These are phyloP conservation scores for Paramisgurnus dabryanus DNA, from an alignment of 2,113 vertebrate genomes.

Conservation along the genomic window DNA sequence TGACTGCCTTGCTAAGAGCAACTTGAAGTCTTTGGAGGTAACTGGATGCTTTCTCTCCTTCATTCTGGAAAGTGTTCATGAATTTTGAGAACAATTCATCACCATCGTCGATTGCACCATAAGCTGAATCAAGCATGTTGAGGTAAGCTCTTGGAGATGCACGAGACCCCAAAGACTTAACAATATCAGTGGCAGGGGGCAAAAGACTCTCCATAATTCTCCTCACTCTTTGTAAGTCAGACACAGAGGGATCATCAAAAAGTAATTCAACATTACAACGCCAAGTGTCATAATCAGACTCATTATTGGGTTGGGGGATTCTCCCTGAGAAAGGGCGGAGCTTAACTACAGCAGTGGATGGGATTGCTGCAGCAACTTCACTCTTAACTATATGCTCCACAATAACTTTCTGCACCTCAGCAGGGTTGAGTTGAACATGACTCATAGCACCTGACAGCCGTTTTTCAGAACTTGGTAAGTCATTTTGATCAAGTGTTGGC, in stretches of 20 bases:
- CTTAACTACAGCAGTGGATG: background rate
- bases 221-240: too few species aligned
- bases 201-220: too few species aligned
- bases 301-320: slow-evolving; percentile 8
- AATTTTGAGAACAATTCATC: too few species aligned
- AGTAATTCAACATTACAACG: background rate
- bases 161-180: too few species aligned
- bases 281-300: slow-evolving; percentile 11
- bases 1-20: too few species aligned
- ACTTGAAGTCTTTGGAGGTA: too few species aligned
- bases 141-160: too few species aligned
- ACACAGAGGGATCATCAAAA: background rate
- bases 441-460: background rate
- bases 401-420: background rate
- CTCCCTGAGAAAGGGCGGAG: background rate
- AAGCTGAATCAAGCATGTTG: too few species aligned
- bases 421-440: background rate
- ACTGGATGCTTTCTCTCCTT: too few species aligned
- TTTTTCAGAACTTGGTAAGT: background rate
- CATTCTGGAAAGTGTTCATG: too few species aligned
- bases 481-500: background rate
- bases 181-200: too few species aligned
- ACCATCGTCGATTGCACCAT: too few species aligned
- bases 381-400: background rate
- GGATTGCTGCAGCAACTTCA: background rate